Evolutionary conservation across 2,888 invertebrate species (phyloP).

Genomic region (Eledona agricola): DNA sequence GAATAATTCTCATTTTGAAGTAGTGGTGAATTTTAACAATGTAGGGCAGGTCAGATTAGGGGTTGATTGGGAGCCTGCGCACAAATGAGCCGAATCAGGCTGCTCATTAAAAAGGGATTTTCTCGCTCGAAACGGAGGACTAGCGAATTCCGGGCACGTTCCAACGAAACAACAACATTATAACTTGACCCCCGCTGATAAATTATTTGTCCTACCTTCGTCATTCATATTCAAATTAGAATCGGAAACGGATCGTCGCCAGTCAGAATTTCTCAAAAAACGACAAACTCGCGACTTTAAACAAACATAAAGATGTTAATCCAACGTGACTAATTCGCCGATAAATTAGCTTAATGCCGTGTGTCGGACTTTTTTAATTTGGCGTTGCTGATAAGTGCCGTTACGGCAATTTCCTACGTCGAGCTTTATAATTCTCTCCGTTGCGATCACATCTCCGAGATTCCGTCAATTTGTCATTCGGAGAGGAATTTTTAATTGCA

Average conservation of each 20-base stretch:
- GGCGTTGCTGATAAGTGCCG: too few species aligned
- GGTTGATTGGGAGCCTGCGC: constrained; percentile 10
- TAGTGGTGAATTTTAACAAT: constrained; percentile 11
- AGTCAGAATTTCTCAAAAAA: constrained; percentile 10
- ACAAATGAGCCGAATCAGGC: constrained; percentile 32
- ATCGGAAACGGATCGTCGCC: background rate
- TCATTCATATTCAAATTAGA: too few species aligned
- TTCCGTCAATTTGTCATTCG: background rate
- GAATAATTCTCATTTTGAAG: too few species aligned
- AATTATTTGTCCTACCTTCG: constrained; percentile 8
- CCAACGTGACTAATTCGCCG: constrained; percentile 1
- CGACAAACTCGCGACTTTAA: background rate
- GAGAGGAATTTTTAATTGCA: constrained; percentile 4
- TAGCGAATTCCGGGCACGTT: constrained; percentile 28
- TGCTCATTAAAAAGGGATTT: constrained; percentile 41
- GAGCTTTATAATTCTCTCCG: too few species aligned
- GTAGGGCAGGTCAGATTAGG: constrained; percentile 18
- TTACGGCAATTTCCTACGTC: too few species aligned
- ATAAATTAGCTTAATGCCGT: too few species aligned
- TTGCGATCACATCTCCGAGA: too few species aligned
- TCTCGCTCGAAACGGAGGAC: constrained; percentile 25
- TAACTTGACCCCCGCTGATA: constrained; percentile 18
- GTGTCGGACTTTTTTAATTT: too few species aligned
- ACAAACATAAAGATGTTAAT: constrained; percentile 6
- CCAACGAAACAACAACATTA: constrained; percentile 19